These are phyloP conservation scores for Pygathrix nemaeus DNA, from an alignment of 2,113 vertebrate genomes.

Conservation along the genomic window DNA sequence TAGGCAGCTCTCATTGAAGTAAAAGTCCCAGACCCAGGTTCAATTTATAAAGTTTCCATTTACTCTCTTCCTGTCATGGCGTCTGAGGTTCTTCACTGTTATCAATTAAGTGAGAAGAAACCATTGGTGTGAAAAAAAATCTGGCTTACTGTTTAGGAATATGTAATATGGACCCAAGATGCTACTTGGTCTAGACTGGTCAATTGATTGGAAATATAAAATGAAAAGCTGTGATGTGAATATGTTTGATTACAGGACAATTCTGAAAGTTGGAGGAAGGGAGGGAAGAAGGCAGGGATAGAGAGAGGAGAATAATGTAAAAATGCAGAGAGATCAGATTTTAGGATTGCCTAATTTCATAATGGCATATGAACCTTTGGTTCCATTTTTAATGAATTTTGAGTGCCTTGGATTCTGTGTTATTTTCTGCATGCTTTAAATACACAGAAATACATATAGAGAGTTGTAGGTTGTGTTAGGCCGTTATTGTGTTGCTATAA, in stretches of 20 bases:
- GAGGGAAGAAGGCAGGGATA: neutral
- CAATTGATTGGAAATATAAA: neutral
- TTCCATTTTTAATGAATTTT: neutral
- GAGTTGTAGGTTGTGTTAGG: neutral
- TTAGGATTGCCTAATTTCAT: neutral
- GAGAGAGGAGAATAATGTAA: no score
- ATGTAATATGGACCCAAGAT: neutral
- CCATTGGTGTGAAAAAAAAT: neutral
- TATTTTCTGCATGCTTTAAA: neutral
- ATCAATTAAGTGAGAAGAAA: neutral
- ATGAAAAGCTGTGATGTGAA: neutral
- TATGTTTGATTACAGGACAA: neutral
- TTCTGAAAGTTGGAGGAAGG: neutral
- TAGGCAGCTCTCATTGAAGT: neutral
- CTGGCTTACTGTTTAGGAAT: neutral
- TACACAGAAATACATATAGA: neutral
- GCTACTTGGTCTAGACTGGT: neutral
- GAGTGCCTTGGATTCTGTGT: neutral
- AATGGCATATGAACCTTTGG: neutral
- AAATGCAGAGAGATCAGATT: neutral
- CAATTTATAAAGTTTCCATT: neutral
- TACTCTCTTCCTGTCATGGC: neutral
- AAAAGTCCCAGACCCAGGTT: neutral
- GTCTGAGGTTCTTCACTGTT: neutral
- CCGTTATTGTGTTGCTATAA: no score